A percentile compares a stretch with the other conserved stretches of the same genome.
Evolutionary conservation across 2,113 vertebrate species (phyloP).

Genomic region (Plestiodon gilberti): DNA sequence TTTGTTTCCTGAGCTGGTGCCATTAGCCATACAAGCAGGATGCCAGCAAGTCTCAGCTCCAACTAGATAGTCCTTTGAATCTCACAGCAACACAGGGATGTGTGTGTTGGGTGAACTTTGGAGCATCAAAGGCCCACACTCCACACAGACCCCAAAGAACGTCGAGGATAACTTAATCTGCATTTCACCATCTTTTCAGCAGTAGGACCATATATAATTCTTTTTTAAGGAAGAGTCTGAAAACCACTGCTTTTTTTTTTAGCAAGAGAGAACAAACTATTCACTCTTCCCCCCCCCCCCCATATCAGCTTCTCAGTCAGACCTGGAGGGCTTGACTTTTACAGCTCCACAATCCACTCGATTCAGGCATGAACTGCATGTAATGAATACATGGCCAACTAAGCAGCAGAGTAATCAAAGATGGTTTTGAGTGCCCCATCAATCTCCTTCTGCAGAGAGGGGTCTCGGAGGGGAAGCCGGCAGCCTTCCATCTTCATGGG

Average conservation of each 20-base stretch:
- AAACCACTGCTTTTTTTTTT: too few relatives aligned
- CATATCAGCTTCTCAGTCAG: neutral
- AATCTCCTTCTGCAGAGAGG: neutral
- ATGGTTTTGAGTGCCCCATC: neutral
- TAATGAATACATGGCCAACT: neutral
- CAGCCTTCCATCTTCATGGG: neutral
- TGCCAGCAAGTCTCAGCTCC: neutral
- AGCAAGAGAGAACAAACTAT: too few relatives aligned
- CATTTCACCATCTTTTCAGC: too few relatives aligned
- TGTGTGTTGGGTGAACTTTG: neutral
- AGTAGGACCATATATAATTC: too few relatives aligned
- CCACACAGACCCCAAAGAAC: too few relatives aligned
- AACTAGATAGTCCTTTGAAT: neutral
- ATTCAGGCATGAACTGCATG: neutral
- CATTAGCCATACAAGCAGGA: neutral
- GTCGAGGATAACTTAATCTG: too few relatives aligned
- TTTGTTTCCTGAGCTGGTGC: too few relatives aligned
- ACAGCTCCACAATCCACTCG: neutral
- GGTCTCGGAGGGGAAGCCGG: neutral
- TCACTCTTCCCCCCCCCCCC: too few relatives aligned
- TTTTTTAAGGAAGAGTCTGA: neutral
- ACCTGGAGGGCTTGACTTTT: neutral
- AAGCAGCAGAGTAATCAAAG: constrained; percentile 6
- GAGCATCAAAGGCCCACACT: too few relatives aligned
- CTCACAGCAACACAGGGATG: neutral